Evolutionary conservation across 2,888 invertebrate species (phyloP).

Genomic region (Scaptodrosophila latifasciaeformis): DNA sequence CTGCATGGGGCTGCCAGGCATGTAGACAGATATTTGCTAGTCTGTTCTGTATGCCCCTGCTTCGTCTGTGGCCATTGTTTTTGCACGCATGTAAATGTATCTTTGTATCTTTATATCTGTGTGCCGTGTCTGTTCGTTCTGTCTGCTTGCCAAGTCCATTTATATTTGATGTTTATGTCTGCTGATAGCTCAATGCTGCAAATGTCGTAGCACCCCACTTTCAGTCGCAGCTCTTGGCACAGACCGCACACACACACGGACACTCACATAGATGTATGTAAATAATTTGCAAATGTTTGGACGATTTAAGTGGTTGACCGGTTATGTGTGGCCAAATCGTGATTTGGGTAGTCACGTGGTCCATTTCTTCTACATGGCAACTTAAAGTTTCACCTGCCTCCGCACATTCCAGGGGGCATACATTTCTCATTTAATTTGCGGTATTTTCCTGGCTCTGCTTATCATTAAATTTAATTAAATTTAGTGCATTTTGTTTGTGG

Average conservation of each 20-base stretch:
- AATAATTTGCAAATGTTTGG: conserved; percentile 47
- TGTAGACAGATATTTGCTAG: conserved; percentile 10
- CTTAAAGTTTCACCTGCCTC: no score
- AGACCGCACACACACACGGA: background rate
- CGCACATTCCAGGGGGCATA: no score
- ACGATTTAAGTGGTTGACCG: conserved; percentile 48
- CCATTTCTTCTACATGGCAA: no score
- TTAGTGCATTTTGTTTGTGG: conserved; percentile 35
- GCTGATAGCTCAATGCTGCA: conserved; percentile 42
- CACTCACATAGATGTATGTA: conserved; percentile 20
- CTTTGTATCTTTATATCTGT: conserved; percentile 4
- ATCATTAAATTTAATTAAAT: conserved; percentile 53
- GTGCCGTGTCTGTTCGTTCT: conserved; percentile 18
- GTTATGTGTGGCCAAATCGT: conserved; percentile 48
- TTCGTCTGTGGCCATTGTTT: no score
- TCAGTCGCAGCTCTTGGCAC: background rate
- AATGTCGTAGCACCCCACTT: background rate
- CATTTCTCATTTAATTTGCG: no score
- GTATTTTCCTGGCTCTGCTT: conserved; percentile 6
- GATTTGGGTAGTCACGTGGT: conserved; percentile 49
- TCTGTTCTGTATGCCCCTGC: no score
- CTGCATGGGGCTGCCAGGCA: conserved; percentile 2
- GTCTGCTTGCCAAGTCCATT: conserved; percentile 49
- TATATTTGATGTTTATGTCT: conserved; percentile 62
- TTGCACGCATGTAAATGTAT: no score